Evolutionary conservation across 2,888 invertebrate species (phyloP).

Genomic region (Sclerodermus sp.): DNA sequence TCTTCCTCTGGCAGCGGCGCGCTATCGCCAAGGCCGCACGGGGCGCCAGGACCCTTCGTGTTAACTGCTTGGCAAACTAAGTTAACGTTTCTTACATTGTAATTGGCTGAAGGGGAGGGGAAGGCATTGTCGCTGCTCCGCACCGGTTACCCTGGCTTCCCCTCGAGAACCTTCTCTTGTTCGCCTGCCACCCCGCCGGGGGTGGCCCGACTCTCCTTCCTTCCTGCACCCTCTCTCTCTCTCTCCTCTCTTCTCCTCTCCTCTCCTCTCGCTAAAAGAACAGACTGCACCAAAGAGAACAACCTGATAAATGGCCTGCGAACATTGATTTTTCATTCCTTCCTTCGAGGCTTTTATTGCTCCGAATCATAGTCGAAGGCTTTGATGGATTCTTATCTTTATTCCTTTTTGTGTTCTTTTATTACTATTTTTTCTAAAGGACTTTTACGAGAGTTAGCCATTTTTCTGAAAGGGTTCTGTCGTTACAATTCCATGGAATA

Average conservation of each 20-base stretch:
- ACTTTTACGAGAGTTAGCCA: background rate
- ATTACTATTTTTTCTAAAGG: too few relatives aligned
- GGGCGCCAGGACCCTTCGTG: constrained; percentile 19
- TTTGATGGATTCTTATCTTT: too few relatives aligned
- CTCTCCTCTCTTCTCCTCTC: too few relatives aligned
- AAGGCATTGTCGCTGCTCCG: constrained; percentile 13
- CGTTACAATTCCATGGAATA: too few relatives aligned
- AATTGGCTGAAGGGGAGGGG: constrained; percentile 24
- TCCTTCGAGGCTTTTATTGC: too few relatives aligned
- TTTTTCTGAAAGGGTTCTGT: too few relatives aligned
- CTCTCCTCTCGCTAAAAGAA: too few relatives aligned
- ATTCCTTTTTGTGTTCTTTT: too few relatives aligned
- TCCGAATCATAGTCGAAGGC: too few relatives aligned
- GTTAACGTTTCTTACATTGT: constrained; percentile 49
- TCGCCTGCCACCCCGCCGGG: constrained; percentile 7
- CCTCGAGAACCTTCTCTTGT: background rate
- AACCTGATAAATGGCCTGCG: too few relatives aligned
- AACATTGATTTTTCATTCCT: too few relatives aligned
- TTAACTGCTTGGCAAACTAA: constrained; percentile 51
- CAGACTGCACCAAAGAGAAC: too few relatives aligned
- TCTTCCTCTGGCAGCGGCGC: constrained; percentile 20
- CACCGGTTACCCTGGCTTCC: constrained; percentile 6
- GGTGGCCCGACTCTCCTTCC: constrained; percentile 11
- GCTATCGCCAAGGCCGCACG: background rate
- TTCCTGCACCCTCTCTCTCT: background rate